Base-by-base conservation (phyloP, 1,140 invertebrate genomes). In the Pissodes strobi region DNA sequence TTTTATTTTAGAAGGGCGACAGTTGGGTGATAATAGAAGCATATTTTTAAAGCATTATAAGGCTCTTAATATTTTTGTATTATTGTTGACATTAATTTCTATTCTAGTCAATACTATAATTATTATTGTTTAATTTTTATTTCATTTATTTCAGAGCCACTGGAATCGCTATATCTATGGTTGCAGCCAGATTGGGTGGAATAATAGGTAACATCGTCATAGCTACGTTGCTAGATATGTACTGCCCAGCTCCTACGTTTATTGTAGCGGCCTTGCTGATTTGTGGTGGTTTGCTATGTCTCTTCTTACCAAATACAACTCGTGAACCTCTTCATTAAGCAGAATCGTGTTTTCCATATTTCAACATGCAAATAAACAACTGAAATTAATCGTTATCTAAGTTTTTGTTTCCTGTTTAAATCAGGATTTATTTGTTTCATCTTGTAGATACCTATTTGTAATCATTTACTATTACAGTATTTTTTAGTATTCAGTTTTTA, bases 151-250 rank as follows among this genome's bases (percentile, higher is more conserved):
- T 37, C 77, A 88, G 91, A 69, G 90, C 90, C 22, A 93, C 91
- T 17, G 91, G 90, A 67, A 90, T 93, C 60, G 90, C 91, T 17
- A 86, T 93, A 66, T 92, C 90, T 0, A 92, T 93, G 90, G 90
- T 92, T 5, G 90, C 90, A 1, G 91, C 91, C 8, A 83, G 91
- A 53, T 80, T 93, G 22, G 91, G 90, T 66, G 91, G 90, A 65
- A 92, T 93, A 70, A 90, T 93, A 74, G 91, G 91, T 46, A 93
- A 93, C 80, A 89, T 93, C 66, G 90, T 92, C 39, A 92, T 93
- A 68, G 90, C 90, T 39, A 86, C 88, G 66, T 81, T 93, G 25
- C 74, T 93, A 68, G 91, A 93, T 79, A 81, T 86, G 72, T 91
- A 90, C 75, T 93, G 91, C 80, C 90, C 90, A 22, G 89, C 89